Base-by-base conservation (phyloP, 2,888 invertebrate species). In the Geotrupes spiniger region DNA sequence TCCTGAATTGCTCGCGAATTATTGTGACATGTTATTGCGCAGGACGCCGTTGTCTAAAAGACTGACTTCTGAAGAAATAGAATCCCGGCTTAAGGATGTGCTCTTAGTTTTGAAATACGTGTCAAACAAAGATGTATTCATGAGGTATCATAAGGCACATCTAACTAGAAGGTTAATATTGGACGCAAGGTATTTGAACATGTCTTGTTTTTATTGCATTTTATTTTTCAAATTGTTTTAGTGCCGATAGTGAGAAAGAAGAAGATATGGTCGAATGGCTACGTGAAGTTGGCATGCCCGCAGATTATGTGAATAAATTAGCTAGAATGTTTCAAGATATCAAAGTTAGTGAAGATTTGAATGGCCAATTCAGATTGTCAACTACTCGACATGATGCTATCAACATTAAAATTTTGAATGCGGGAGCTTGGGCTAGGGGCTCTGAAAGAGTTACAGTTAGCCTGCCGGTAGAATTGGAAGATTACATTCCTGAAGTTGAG, bases 221-320 rank as follows among this genome's bases (percentile, higher is more conserved):
- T 21, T 21, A 6, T 21, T 21, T 4, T 21, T 3, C 4, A 4
- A 21, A 21, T 21, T 21, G 6, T 21, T 21, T 21, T 10, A 96
- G 96, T 66, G 96, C 97, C 1, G 99, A 99, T 75, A 95, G 94
- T 58, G 99, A 99, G 72, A 97, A 98, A 68, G 99, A 99, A 74
- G 98, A 99, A 74, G 95, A 94, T 68, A 98, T 99, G 92, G 97
- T 99, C 0, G 96, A 96, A 70, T 95, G 96, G 94, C 81, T 92
- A 39, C 79, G 96, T 59, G 97, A 98, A 74, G 94, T 96, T 10
- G 99, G 99, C 21, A 99, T 99, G 98, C 99, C 99, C 2, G 97
- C 98, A 0, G 99, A 99, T 75, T 97, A 94, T 77, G 96, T 99
- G 11, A 98, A 97, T 77, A 97, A 98, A 75, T 76, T 99, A 63